Conservation (phyloP, 2,797 vertebrate species). For the Tiaroga cobitis region DNA sequence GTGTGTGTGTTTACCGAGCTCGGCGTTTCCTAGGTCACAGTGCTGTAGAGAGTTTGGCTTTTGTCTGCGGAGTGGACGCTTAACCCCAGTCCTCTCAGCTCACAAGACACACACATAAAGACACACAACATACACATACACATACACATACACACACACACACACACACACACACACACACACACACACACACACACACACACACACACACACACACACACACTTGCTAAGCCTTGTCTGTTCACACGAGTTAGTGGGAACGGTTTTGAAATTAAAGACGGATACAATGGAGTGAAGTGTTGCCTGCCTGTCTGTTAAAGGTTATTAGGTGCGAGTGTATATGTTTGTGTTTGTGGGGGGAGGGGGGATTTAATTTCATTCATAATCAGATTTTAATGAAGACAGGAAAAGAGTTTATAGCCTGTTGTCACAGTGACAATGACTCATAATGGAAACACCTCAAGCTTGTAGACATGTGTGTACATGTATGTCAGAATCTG, state of each 20-base stretch:
- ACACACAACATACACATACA: conserved; percentile 63
- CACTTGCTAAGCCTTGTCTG: conserved; percentile 58
- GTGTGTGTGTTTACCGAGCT: conserved; percentile 60
- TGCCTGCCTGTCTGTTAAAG: conserved; percentile 47
- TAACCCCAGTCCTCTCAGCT: conserved; percentile 70
- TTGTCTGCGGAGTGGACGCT: conserved; percentile 79
- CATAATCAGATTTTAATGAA: conserved; percentile 64
- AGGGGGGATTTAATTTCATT: conserved; percentile 52
- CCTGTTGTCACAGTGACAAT: conserved; percentile 57
- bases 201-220: conserved; percentile 66
- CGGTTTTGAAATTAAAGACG: conserved; percentile 74
- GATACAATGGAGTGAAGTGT: conserved; percentile 52
- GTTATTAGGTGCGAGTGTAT: conserved; percentile 47
- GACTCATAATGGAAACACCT: conserved; percentile 50
- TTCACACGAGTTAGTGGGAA: conserved; percentile 81
- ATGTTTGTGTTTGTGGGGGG: conserved; percentile 41
- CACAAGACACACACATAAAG: conserved; percentile 60
- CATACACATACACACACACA: conserved; percentile 63
- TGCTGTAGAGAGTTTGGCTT: conserved; percentile 77
- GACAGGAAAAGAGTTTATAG: conserved; percentile 56
- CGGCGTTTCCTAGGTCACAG: conserved; percentile 91
- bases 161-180: conserved; percentile 58
- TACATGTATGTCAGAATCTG: conserved; percentile 21
- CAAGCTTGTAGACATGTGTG: conserved; percentile 25
- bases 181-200: conserved; percentile 56